A percentile compares a stretch with the other conserved stretches of the same genome.
These are phyloP conservation scores for Margaritifera margaritifera DNA, from an alignment of 2,888 invertebrate genomes.

Conservation along the genomic window DNA sequence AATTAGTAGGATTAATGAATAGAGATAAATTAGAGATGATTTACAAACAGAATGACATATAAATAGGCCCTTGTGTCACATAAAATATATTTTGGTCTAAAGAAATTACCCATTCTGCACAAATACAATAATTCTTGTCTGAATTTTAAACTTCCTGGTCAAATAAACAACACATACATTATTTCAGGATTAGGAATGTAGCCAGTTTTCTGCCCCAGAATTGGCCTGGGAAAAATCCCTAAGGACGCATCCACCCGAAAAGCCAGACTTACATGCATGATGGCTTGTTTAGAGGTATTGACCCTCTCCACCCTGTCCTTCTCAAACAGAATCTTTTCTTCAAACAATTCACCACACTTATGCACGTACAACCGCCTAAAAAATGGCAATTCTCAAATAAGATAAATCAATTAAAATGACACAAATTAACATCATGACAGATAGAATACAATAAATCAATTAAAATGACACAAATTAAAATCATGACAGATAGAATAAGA, in stretches of 20 bases:
- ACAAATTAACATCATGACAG: background rate
- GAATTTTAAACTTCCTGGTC: background rate
- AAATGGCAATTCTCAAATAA: background rate
- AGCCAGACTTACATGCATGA: constrained; percentile 62
- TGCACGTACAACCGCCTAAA: constrained; percentile 64
- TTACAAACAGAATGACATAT: too few species aligned
- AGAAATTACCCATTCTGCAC: too few species aligned
- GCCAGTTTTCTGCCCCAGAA: background rate
- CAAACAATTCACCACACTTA: constrained; percentile 69
- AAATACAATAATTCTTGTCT: too few species aligned
- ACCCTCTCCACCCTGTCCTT: constrained; percentile 49
- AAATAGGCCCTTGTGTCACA: too few species aligned
- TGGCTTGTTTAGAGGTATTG: constrained; percentile 59
- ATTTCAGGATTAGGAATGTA: background rate
- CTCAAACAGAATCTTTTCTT: constrained; percentile 61
- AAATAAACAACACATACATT: background rate
- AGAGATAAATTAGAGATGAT: too few species aligned
- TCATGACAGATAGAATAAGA: too few species aligned
- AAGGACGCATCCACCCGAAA: background rate
- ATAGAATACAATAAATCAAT: too few species aligned
- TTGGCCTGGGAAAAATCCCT: too few species aligned
- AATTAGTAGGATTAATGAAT: too few species aligned
- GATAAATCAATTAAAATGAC: background rate
- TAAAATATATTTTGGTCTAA: too few species aligned
- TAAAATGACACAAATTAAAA: background rate